These are phyloP conservation scores for Austrolebias charrua DNA, from an alignment of 2,797 vertebrate genomes.

Conservation along the genomic window DNA sequence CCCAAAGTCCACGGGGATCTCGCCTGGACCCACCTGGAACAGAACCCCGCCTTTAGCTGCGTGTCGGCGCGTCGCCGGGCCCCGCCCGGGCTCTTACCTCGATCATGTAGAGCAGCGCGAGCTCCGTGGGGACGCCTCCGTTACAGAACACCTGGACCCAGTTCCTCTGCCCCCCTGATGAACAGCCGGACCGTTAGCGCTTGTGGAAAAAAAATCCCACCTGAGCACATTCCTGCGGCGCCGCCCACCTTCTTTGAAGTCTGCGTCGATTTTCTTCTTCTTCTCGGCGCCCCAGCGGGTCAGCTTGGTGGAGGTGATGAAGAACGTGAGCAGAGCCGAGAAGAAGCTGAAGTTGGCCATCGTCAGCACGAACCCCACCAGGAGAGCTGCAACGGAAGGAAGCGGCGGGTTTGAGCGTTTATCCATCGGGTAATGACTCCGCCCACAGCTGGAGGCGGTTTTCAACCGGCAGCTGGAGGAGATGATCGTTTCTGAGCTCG, in stretches of 20 bases:
- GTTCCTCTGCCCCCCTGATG: conserved; percentile 92
- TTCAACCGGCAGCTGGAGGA: too few relatives aligned
- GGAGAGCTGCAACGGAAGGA: conserved; percentile 75
- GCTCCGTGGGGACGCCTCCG: conserved; percentile 90
- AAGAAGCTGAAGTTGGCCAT: conserved; percentile 97
- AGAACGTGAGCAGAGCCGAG: conserved; percentile 88
- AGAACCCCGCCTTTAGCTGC: not conserved
- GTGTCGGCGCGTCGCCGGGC: not conserved
- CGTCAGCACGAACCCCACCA: conserved; percentile 92
- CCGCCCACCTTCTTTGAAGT: conserved; percentile 91
- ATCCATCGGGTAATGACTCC: too few relatives aligned
- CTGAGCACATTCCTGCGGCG: not conserved
- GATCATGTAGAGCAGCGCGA: conserved; percentile 95
- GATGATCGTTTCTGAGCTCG: too few relatives aligned
- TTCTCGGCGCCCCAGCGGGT: conserved; percentile 88
- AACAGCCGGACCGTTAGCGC: not conserved
- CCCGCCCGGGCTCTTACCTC: conserved; percentile 72
- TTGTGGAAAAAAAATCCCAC: accelerated
- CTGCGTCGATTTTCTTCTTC: conserved; percentile 88
- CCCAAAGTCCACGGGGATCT: conserved; percentile 92
- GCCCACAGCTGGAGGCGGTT: too few relatives aligned
- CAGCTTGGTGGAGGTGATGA: conserved; percentile 90
- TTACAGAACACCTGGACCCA: conserved; percentile 98
- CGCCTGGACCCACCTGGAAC: conserved; percentile 86
- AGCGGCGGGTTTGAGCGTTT: too few relatives aligned